Conservation (phyloP, 2,797 vertebrate genomes). For the Lutjanus argentimaculatus region DNA sequence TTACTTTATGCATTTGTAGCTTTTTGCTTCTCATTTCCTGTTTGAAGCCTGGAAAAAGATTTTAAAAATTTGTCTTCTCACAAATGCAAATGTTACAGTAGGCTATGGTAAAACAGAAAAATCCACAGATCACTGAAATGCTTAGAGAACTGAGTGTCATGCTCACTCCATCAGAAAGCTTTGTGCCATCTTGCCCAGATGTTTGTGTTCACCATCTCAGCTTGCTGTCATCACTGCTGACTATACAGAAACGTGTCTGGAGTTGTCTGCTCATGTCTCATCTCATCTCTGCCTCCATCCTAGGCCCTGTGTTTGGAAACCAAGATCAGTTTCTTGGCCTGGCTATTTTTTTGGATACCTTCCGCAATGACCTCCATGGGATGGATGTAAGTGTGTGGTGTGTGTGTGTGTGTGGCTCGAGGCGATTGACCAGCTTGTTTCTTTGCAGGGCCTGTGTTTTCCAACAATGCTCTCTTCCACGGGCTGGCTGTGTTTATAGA, state of each 20-base stretch:
- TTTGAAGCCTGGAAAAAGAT: neutral
- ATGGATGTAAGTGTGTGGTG: conserved; percentile 87
- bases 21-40: neutral
- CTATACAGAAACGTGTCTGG: conserved; percentile 12
- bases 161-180: neutral
- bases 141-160: neutral
- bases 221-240: conserved; percentile 22
- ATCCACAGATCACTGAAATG: neutral
- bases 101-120: neutral
- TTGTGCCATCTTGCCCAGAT: conserved; percentile 4
- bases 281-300: conserved; percentile 81
- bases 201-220: conserved; percentile 18
- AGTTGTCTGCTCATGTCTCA: conserved; percentile 64
- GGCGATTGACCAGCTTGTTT: conserved; percentile 76
- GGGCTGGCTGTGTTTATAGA: conserved; percentile 97
- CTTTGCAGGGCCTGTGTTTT: conserved; percentile 93
- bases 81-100: neutral
- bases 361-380: conserved; percentile 89
- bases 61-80: neutral
- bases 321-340: conserved; percentile 88
- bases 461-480: conserved; percentile 95
- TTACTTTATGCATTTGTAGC: neutral
- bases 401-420: neutral
- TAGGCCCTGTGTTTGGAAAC: conserved; percentile 88
- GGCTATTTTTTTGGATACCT: conserved; percentile 89